phyloP scores from a whole-genome alignment of 2,113 vertebrate genomes.

The Stigmatopora argus region DNA sequence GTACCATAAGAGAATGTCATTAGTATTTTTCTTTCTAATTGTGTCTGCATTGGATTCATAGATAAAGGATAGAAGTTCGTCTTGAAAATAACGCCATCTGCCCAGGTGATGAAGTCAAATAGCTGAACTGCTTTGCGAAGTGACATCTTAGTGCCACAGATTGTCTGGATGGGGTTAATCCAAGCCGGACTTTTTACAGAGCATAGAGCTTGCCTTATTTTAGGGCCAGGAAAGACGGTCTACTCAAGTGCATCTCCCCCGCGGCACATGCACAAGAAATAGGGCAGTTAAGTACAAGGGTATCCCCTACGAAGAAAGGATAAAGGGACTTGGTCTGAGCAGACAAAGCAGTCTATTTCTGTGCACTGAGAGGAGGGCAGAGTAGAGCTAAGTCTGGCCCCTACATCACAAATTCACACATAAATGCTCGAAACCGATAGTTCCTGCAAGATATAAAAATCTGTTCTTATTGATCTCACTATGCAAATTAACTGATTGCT shows the following conservation, averaged over 20 bases:
- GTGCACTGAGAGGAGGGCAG: background rate
- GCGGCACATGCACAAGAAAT: constrained; percentile 29
- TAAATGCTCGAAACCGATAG: background rate
- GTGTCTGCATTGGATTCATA: constrained; percentile 7
- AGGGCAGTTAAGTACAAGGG: constrained; percentile 40
- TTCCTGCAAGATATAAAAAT: background rate
- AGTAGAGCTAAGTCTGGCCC: background rate
- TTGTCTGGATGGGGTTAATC: constrained; percentile 12
- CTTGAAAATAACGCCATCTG: constrained; percentile 1
- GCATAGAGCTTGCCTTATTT: constrained; percentile 34
- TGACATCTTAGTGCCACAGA: background rate
- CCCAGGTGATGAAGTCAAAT: constrained; percentile 5
- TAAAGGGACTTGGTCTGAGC: constrained; percentile 36
- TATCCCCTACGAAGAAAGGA: constrained; percentile 25
- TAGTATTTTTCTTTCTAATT: constrained; percentile 12
- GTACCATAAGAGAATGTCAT: constrained; percentile 41
- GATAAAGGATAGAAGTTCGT: background rate
- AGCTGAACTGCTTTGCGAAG: constrained; percentile 10
- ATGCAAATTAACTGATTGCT: background rate
- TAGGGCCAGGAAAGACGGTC: constrained; percentile 37
- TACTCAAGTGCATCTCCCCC: constrained; percentile 23
- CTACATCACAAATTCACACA: background rate
- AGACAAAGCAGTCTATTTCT: background rate
- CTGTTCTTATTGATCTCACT: no score
- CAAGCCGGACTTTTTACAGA: background rate